Evolutionary conservation across 35 echinoderm and acorn worm species (phyloP).

Genomic region (Lytechinus pictus): DNA sequence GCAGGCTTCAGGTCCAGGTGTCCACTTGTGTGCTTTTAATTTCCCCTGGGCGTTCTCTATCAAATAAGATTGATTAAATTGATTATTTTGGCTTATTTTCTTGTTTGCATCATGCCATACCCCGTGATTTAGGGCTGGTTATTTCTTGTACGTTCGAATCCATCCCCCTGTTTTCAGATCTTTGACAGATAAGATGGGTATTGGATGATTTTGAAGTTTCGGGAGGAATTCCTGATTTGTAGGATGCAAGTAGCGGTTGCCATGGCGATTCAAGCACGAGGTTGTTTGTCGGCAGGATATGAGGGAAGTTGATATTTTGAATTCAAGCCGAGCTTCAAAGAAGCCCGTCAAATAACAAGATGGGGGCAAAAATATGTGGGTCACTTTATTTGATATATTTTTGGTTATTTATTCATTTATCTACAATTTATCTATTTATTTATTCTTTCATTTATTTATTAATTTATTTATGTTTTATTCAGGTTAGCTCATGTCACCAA

Average conservation of each 20-base stretch:
- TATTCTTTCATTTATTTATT: too few relatives aligned
- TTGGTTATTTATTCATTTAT: background rate
- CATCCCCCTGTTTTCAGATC: background rate
- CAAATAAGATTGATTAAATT: background rate
- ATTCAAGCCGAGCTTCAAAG: background rate
- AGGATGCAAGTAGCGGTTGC: background rate
- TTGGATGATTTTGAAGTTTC: background rate
- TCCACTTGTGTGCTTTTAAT: background rate
- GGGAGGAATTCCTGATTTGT: background rate
- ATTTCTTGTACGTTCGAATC: background rate
- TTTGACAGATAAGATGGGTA: background rate
- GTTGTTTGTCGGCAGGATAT: background rate
- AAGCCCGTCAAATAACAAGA: background rate
- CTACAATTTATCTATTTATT: too few relatives aligned
- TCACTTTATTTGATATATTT: background rate
- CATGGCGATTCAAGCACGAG: background rate
- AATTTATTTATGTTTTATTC: too few relatives aligned
- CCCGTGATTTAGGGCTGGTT: background rate
- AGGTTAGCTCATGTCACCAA: too few relatives aligned
- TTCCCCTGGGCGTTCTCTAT: background rate
- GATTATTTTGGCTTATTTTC: background rate
- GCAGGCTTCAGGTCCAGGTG: background rate
- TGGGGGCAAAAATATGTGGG: background rate
- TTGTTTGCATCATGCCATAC: background rate
- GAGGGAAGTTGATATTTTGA: background rate